Conservation (phyloP, 2,797 vertebrate genomes). For the Aeoliscus strigatus region DNA sequence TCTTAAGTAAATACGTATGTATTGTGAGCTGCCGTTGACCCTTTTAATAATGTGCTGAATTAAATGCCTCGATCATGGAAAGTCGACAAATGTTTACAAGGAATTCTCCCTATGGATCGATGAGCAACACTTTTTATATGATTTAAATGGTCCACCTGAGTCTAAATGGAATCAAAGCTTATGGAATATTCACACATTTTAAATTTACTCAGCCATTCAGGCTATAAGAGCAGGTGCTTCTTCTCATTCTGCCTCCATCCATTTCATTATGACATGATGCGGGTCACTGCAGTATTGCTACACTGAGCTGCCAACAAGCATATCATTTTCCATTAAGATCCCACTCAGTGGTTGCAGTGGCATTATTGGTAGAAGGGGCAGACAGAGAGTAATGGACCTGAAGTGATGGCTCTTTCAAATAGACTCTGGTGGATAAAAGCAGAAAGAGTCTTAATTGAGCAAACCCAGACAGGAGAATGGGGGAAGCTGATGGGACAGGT, state of each 20-base stretch:
- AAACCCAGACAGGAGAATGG: constrained; percentile 12
- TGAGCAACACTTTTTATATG: too few species aligned
- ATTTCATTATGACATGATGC: constrained; percentile 61
- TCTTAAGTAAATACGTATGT: too few species aligned
- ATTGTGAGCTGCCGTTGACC: too few species aligned
- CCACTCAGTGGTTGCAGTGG: constrained; percentile 48
- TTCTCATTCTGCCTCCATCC: constrained; percentile 26
- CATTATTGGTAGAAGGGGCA: constrained; percentile 57
- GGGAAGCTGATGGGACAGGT: constrained; percentile 1
- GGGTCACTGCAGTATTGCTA: constrained; percentile 60
- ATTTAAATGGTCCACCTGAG: constrained; percentile 16
- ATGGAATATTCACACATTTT: constrained; percentile 2
- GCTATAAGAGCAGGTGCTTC: constrained; percentile 4
- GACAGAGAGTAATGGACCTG: constrained; percentile 60
- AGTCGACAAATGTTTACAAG: too few species aligned
- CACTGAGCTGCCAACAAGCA: constrained; percentile 66
- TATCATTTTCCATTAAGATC: constrained; percentile 70
- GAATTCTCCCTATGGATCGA: too few species aligned
- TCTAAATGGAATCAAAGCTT: neutral
- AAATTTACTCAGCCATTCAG: too few species aligned
- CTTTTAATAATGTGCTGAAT: too few species aligned
- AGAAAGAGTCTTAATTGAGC: constrained; percentile 35
- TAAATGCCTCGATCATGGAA: too few species aligned
- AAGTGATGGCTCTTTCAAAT: constrained; percentile 60
- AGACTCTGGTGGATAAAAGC: constrained; percentile 35